These are phyloP conservation scores for Neofelis nebulosa DNA, from an alignment of 2,113 vertebrate genomes.

Conservation along the genomic window DNA sequence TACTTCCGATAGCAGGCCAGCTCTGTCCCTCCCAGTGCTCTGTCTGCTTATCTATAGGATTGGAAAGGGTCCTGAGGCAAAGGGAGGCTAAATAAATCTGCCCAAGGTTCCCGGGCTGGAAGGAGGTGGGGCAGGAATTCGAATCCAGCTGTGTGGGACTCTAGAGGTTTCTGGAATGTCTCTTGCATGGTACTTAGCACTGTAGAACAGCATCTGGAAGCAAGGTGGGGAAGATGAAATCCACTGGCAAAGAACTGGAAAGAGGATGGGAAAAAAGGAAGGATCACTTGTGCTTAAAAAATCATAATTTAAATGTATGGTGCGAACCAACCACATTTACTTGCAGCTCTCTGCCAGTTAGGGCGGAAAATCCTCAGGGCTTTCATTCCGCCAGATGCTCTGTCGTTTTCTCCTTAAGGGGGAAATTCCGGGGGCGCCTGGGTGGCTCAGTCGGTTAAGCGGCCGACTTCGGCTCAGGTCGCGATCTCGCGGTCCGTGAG, in stretches of 20 bases:
- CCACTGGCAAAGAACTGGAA: neutral
- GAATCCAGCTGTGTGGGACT: neutral
- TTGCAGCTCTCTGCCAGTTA: neutral
- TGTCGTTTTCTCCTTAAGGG: neutral
- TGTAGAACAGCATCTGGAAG: neutral
- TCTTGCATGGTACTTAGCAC: neutral
- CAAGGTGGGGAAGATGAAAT: neutral
- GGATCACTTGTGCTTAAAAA: neutral
- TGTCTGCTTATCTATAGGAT: neutral
- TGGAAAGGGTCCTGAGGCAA: neutral
- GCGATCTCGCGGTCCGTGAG: too few species aligned
- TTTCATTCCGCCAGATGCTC: too few species aligned
- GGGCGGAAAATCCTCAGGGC: neutral
- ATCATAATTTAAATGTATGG: neutral
- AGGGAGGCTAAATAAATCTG: neutral
- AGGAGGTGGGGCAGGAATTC: neutral
- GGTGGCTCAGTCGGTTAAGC: too few species aligned
- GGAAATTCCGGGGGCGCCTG: too few species aligned
- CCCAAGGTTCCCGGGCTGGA: neutral
- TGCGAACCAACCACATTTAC: neutral
- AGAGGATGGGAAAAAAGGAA: neutral
- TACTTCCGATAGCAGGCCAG: neutral
- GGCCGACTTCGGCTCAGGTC: too few species aligned
- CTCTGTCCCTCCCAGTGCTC: neutral
- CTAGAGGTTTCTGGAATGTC: neutral